These are phyloP conservation scores for Lasioglossum baleicum DNA, from an alignment of 1,140 invertebrate species.

Conservation along the genomic window DNA sequence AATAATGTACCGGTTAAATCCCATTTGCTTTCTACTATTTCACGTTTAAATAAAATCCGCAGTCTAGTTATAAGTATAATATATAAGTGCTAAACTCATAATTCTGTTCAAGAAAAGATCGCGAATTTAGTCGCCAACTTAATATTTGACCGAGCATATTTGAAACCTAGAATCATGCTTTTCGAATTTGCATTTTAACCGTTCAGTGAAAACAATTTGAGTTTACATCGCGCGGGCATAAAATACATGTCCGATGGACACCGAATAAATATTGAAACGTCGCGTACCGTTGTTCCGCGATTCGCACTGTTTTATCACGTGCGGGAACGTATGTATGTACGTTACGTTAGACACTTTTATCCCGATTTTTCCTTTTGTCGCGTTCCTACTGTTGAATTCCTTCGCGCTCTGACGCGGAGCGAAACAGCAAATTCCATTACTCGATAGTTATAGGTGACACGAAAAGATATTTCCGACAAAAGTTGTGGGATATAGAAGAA, in stretches of 20 bases:
- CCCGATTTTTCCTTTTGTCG: too few relatives aligned
- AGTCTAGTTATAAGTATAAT: too few relatives aligned
- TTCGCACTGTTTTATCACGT: slow-evolving; percentile 22
- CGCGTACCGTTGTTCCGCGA: neutral
- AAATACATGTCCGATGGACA: neutral
- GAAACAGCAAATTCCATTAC: neutral
- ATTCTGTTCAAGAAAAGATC: neutral
- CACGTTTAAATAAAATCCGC: too few relatives aligned
- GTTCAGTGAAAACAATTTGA: neutral
- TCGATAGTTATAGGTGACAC: too few relatives aligned
- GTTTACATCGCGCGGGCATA: neutral
- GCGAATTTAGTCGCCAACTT: too few relatives aligned
- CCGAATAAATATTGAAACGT: slow-evolving; percentile 6
- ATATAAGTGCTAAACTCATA: too few relatives aligned
- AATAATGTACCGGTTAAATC: too few relatives aligned
- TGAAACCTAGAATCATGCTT: neutral
- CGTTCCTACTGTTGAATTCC: neutral
- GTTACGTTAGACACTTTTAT: slow-evolving; percentile 11
- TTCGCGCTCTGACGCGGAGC: neutral
- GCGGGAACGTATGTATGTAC: too few relatives aligned
- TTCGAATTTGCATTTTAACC: neutral
- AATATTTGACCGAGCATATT: too few relatives aligned
- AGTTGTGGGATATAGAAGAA: too few relatives aligned
- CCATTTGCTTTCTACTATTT: too few relatives aligned
- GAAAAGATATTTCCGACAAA: too few relatives aligned